Conservation (phyloP, 2,888 invertebrate genomes). For the Amphipyra berbera region DNA sequence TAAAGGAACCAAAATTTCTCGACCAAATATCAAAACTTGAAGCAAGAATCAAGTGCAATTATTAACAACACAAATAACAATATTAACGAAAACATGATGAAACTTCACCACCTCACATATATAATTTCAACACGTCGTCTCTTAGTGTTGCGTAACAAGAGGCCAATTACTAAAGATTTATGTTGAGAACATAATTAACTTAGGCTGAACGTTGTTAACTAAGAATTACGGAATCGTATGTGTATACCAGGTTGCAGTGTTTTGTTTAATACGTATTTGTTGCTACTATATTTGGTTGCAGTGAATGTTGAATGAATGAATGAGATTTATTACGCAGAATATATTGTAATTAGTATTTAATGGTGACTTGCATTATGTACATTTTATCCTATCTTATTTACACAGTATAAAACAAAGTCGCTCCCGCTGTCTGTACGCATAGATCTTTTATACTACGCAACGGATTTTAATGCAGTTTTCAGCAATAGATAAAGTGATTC, state of each 20-base stretch:
- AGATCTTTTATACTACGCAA: too few relatives aligned
- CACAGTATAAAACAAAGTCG: too few relatives aligned
- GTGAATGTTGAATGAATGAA: neutral
- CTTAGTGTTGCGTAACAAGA: slow-evolving; percentile 88
- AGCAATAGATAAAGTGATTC: too few relatives aligned
- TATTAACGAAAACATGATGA: slow-evolving; percentile 71
- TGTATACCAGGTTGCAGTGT: slow-evolving; percentile 61
- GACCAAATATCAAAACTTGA: slow-evolving; percentile 2
- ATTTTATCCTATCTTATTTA: too few relatives aligned
- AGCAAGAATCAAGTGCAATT: slow-evolving; percentile 35
- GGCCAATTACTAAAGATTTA: slow-evolving; percentile 90
- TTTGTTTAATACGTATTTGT: slow-evolving; percentile 25
- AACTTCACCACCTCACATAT: slow-evolving; percentile 85
- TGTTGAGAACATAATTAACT: slow-evolving; percentile 90
- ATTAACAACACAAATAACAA: slow-evolving; percentile 57
- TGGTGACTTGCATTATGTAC: too few relatives aligned
- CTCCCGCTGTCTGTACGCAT: too few relatives aligned
- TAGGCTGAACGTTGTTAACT: slow-evolving; percentile 88
- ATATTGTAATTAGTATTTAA: too few relatives aligned
- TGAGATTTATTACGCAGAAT: too few relatives aligned
- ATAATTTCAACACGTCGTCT: slow-evolving; percentile 89
- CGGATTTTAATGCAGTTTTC: too few relatives aligned
- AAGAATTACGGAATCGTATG: slow-evolving; percentile 83
- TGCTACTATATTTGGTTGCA: neutral
- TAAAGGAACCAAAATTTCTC: neutral